phyloP scores from a whole-genome alignment of 2,888 invertebrate genomes.

The Mythimna vitellina region DNA sequence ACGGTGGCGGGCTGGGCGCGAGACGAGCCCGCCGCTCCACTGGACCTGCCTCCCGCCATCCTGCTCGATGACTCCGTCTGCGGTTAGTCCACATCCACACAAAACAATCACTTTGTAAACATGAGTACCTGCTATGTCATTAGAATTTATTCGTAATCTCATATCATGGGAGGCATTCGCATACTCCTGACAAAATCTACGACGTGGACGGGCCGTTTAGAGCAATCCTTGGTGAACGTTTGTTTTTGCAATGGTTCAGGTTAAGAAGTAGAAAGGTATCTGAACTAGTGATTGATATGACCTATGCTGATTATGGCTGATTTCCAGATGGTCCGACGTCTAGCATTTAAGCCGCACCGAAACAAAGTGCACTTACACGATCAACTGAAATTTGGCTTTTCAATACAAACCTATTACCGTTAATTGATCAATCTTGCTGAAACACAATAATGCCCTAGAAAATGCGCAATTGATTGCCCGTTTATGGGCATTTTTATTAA shows the following conservation, averaged over 20 bases:
- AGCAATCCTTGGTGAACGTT: not conserved
- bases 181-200: not conserved
- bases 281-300: not conserved
- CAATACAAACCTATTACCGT: too few species aligned
- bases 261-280: not conserved
- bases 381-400: too few species aligned
- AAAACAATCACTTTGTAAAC: not conserved
- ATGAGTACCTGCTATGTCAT: not conserved
- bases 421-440: too few species aligned
- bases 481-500: too few species aligned
- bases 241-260: not conserved
- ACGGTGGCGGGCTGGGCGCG: constrained; percentile 71
- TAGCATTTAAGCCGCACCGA: too few species aligned
- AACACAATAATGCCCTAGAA: too few species aligned
- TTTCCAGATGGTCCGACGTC: not conserved
- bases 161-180: not conserved
- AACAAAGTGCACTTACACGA: too few species aligned
- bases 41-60: constrained; percentile 84
- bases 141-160: too few species aligned
- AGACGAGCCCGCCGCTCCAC: constrained; percentile 73
- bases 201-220: too few species aligned
- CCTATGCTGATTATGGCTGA: not conserved
- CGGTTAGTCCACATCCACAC: constrained; percentile 68
- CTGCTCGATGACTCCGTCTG: constrained; percentile 78
- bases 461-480: too few species aligned